A percentile compares a stretch with the other conserved stretches of the same genome.
These are phyloP conservation scores for Cryptocheilus praepositus DNA, from an alignment of 2,888 invertebrate genomes.

Conservation along the genomic window DNA sequence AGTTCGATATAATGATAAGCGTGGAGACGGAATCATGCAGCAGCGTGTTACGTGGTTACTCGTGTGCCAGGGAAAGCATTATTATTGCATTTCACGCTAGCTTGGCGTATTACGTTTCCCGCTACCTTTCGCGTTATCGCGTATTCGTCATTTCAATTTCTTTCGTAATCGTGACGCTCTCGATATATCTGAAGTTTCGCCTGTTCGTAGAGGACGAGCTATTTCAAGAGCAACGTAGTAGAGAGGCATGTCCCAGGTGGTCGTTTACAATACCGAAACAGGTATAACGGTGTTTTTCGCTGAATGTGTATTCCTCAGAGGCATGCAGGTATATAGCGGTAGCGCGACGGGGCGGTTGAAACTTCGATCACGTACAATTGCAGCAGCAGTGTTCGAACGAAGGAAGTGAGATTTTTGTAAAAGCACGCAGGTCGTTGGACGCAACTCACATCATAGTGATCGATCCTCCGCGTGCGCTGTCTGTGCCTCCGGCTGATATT, in stretches of 20 bases:
- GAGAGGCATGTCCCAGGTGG: background rate
- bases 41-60: background rate
- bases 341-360: too few relatives aligned
- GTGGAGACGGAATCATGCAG: too few relatives aligned
- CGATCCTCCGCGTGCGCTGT: too few relatives aligned
- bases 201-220: background rate
- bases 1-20: too few relatives aligned
- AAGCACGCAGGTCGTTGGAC: too few relatives aligned
- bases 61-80: background rate
- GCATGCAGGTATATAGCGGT: too few relatives aligned
- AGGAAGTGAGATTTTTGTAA: too few relatives aligned
- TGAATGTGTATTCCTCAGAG: too few relatives aligned
- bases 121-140: background rate
- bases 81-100: slow-evolving; percentile 1
- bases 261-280: background rate
- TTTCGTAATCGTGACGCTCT: background rate
- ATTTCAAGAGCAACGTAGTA: background rate
- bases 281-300: background rate
- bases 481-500: too few relatives aligned
- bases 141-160: background rate
- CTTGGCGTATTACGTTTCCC: background rate
- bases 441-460: too few relatives aligned
- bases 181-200: background rate
- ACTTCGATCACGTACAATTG: too few relatives aligned
- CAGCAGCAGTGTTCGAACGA: too few relatives aligned